Percentiles rank a stretch among this genome's conserved stretches.
Evolutionary conservation across 2,797 vertebrate species (phyloP).

Genomic region (Paguma larvata): DNA sequence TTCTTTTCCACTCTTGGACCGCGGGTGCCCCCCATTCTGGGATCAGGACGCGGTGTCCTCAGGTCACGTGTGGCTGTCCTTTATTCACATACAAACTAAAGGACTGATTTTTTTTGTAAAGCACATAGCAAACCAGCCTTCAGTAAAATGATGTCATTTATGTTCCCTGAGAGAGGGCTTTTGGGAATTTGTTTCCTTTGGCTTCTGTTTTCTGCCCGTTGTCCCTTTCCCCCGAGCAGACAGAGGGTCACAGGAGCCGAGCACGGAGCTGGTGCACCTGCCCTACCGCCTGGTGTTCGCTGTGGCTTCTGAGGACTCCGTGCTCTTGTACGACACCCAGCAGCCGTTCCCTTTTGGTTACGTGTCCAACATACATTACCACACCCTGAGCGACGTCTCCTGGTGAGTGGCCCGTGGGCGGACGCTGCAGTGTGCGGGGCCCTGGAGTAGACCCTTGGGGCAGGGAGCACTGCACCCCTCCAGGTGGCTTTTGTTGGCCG

Average conservation of each 20-base stretch:
- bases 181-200: neutral
- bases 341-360: conserved; percentile 96
- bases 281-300: conserved; percentile 98
- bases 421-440: accelerated
- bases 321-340: conserved; percentile 97
- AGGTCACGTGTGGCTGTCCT: neutral
- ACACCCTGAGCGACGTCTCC: conserved; percentile 97
- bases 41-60: accelerated
- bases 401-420: conserved; percentile 90
- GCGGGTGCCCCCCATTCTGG: accelerated
- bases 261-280: conserved; percentile 89
- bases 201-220: neutral
- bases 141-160: neutral
- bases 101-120: too few species aligned
- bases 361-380: conserved; percentile 98
- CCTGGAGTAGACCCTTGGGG: neutral
- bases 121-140: neutral
- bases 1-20: neutral
- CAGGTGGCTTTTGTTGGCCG: neutral
- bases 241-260: conserved; percentile 79
- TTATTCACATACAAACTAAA: neutral
- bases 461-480: neutral
- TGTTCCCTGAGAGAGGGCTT: neutral
- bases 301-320: conserved; percentile 97
- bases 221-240: conserved; percentile 84